Evolutionary conservation across 2,797 vertebrate genomes (phyloP).

Genomic region (Adelosebastes latens): DNA sequence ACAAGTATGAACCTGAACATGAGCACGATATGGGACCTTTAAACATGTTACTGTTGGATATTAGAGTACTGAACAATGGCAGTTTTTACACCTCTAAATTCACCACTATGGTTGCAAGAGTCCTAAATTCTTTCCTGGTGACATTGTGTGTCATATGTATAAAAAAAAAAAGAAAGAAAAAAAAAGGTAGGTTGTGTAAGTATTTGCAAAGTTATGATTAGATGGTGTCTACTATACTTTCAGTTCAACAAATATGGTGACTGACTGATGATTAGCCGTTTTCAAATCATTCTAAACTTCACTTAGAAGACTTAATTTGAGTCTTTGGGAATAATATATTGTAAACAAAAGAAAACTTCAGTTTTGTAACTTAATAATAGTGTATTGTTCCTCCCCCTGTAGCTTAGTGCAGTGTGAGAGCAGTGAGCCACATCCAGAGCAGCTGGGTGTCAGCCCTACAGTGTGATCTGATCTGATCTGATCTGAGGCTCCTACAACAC

Average conservation of each 20-base stretch:
- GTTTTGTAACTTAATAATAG: not conserved
- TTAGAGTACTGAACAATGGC: not conserved
- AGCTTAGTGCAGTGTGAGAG: not conserved
- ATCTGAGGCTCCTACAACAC: constrained; percentile 29
- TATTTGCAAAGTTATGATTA: not conserved
- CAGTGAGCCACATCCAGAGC: not conserved
- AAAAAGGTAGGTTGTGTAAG: not conserved
- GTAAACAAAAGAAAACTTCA: not conserved
- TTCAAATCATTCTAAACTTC: not conserved
- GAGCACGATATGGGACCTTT: no score
- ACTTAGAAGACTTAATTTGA: not conserved
- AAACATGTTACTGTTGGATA: not conserved
- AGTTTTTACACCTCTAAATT: not conserved
- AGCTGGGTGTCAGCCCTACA: not conserved
- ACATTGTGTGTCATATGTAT: not conserved
- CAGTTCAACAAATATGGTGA: not conserved
- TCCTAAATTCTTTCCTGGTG: not conserved
- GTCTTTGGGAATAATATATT: not conserved
- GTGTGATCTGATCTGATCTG: constrained; percentile 3
- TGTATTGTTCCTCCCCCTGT: not conserved
- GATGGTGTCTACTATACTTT: not conserved
- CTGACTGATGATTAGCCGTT: not conserved
- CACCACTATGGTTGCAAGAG: not conserved
- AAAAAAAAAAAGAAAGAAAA: not conserved
- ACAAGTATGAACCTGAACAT: no score